phyloP scores from a whole-genome alignment of 2,113 vertebrate genomes.

The Sorex araneus region DNA sequence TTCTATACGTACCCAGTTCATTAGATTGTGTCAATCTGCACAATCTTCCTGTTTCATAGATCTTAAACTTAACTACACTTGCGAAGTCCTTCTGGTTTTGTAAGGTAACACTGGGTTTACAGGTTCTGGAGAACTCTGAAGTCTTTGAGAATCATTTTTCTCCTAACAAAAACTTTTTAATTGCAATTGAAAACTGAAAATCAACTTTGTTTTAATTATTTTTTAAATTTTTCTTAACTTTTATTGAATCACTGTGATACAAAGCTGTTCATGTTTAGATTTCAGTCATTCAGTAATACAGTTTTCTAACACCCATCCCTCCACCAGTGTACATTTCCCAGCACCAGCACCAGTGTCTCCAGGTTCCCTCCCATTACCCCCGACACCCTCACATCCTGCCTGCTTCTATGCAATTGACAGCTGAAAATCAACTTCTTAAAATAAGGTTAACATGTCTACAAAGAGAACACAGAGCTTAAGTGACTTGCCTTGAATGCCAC shows the following conservation, averaged over 20 bases:
- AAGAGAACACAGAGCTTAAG: no score
- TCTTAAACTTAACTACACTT: neutral
- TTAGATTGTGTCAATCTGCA: neutral
- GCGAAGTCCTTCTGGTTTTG: neutral
- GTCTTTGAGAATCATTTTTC: neutral
- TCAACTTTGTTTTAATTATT: neutral
- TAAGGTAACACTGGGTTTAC: neutral
- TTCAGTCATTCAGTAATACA: no score
- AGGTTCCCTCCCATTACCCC: no score
- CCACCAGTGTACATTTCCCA: no score
- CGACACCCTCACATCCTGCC: no score
- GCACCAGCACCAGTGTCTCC: no score
- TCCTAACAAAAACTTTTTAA: neutral
- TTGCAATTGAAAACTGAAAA: slow-evolving; percentile 28
- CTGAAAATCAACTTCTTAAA: neutral
- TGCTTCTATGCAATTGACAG: neutral
- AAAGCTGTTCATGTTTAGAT: no score
- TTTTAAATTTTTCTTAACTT: no score
- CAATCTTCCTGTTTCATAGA: neutral
- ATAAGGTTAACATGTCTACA: no score
- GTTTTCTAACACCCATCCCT: no score
- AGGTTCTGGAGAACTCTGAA: neutral
- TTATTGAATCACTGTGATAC: no score
- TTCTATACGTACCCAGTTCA: neutral
- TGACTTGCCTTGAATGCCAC: no score